Percentiles rank a stretch among this genome's conserved stretches.
Conservation (phyloP, 2,888 invertebrate species). For the Stenichneumon culpator region DNA sequence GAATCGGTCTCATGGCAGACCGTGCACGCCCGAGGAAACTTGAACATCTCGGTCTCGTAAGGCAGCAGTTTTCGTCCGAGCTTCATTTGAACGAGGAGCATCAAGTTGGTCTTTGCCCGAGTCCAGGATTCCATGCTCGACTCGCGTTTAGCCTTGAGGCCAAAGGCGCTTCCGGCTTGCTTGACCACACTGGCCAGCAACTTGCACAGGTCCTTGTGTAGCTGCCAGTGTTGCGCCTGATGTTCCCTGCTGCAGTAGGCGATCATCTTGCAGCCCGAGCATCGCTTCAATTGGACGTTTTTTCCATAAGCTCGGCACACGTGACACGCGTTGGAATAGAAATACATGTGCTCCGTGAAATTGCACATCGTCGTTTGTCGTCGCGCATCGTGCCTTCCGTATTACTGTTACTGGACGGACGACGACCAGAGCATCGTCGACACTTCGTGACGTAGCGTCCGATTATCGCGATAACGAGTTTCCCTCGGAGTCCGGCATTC, state of each 20-base stretch:
- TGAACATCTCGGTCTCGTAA: slow-evolving; percentile 78
- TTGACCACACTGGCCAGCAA: slow-evolving; percentile 53
- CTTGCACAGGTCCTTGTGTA: slow-evolving; percentile 80
- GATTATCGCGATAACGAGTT: neutral
- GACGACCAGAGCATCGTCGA: neutral
- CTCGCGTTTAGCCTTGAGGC: slow-evolving; percentile 26
- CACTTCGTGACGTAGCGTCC: neutral
- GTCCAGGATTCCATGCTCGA: slow-evolving; percentile 70
- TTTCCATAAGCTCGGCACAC: slow-evolving; percentile 79
- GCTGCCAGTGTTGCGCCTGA: slow-evolving; percentile 81
- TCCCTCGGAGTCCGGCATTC: neutral
- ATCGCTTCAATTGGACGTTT: slow-evolving; percentile 77
- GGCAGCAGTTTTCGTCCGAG: slow-evolving; percentile 70
- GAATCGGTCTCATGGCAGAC: slow-evolving; percentile 75
- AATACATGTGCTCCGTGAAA: slow-evolving; percentile 61
- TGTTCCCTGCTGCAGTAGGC: slow-evolving; percentile 81
- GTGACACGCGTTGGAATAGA: slow-evolving; percentile 82
- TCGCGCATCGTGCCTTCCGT: neutral
- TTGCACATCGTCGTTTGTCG: slow-evolving; percentile 19
- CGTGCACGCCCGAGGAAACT: slow-evolving; percentile 79
- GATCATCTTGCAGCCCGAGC: slow-evolving; percentile 81
- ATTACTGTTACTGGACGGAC: neutral
- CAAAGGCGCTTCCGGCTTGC: slow-evolving; percentile 43
- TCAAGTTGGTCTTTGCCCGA: slow-evolving; percentile 74
- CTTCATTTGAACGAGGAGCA: slow-evolving; percentile 72